Evolutionary conservation across 2,797 vertebrate species (phyloP), one percentile per base, ranked within the genome.

Genomic region (Tympanoctomys barrerae): DNA sequence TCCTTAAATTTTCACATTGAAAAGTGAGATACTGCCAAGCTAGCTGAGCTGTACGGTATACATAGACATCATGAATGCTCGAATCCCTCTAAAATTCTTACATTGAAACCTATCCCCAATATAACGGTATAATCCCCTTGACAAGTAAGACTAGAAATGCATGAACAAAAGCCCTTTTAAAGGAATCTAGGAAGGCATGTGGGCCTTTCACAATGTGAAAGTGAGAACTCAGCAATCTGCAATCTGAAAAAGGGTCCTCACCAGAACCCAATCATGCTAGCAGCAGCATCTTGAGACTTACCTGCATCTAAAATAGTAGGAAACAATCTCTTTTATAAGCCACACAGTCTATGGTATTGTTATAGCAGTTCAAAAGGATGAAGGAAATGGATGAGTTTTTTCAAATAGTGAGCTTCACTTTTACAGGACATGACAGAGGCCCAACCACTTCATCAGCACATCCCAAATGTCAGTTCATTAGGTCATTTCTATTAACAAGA

Each of bases 401-500:
- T 70, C 83, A 73, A 93, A 42, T 0, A 62, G 31, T 52, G 81
- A 18, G 54, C 42, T 85, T 96, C 16, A 89, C 31, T 62, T 80
- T 24, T 70, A 33, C 28, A 52, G 73, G 14, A 86, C 2, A 94
- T 31, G 24, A 42, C 19, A 77, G n/a, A 77, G 68, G 31, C 52
- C 68, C 26, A 89, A 24, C 8, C 16, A 90, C 73, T 84, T 87
- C 39, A 66, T 24, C 42, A 24, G 79, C 5, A 61, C 24, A 61
- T 84, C 8, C 5, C 57, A 87, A 73, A 0, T 90, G 39, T 90
- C 62, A 73, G 10, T 62, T 64, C 66, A 33, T 13, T 52, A 87
- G 8, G 46, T 79, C 83, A 79, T 90, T 83, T n/a, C 64, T 80
- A 84, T 61, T 80, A 91, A 85, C 62, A 71, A 54, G 18, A 91